phyloP scores from a whole-genome alignment of 2,113 vertebrate genomes.

The Uria lomvia region DNA sequence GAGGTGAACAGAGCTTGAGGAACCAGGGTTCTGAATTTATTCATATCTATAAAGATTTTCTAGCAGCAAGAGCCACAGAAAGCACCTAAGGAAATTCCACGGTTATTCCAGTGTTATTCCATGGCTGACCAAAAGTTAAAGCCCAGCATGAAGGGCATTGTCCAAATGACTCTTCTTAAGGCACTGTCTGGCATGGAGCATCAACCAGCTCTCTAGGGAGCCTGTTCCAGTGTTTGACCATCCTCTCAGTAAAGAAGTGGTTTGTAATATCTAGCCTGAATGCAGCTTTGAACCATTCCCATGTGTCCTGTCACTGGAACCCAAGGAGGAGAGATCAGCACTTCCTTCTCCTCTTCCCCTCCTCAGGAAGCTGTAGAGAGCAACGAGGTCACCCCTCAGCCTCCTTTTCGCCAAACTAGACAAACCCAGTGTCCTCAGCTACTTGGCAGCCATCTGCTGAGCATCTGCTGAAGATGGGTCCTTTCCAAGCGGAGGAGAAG shows the following conservation, averaged over 20 bases:
- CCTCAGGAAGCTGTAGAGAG: background rate
- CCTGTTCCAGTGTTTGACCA: background rate
- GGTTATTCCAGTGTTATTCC: background rate
- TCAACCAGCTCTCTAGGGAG: accelerated
- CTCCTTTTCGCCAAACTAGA: background rate
- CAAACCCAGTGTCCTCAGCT: background rate
- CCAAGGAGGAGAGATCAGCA: background rate
- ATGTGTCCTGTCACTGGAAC: accelerated
- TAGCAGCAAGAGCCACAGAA: background rate
- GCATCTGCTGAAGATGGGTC: too few relatives aligned
- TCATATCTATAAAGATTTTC: background rate
- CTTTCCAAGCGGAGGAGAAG: background rate
- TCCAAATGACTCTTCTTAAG: background rate
- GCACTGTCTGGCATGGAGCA: too few relatives aligned
- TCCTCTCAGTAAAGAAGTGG: background rate
- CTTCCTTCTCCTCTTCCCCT: background rate
- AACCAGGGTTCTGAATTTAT: background rate
- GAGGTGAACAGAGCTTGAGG: background rate
- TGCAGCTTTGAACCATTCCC: background rate
- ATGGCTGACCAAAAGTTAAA: background rate
- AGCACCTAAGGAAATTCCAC: background rate
- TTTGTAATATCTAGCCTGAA: background rate
- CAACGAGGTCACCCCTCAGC: background rate
- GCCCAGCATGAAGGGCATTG: background rate
- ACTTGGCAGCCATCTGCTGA: too few relatives aligned